A percentile compares a stretch with the other conserved stretches of the same genome.
Evolutionary conservation across 1,140 invertebrate species (phyloP).

Genomic region (Zaprionus camerounensis): DNA sequence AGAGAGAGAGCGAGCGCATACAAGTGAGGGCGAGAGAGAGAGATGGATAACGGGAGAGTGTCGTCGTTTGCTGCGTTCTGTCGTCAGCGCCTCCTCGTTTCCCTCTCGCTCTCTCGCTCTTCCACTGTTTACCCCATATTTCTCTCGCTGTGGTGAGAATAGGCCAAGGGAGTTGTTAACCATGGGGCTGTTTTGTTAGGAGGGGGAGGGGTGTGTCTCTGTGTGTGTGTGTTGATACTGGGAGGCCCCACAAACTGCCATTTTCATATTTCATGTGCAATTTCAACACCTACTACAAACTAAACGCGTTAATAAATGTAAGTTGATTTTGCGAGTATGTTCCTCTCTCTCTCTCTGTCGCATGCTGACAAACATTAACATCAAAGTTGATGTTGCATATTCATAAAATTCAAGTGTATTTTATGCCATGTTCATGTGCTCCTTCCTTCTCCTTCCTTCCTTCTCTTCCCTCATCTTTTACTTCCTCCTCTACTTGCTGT

Average conservation of each 20-base stretch:
- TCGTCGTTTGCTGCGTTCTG: slow-evolving; percentile 23
- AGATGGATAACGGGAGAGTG: neutral
- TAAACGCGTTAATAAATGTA: slow-evolving; percentile 66
- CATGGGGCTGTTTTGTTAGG: neutral
- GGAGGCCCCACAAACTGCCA: slow-evolving; percentile 51
- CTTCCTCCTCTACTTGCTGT: neutral
- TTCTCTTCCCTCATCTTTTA: neutral
- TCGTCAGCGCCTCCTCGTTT: slow-evolving; percentile 44
- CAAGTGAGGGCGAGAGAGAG: neutral
- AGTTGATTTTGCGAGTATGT: slow-evolving; percentile 24
- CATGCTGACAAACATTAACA: slow-evolving; percentile 61
- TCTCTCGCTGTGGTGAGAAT: slow-evolving; percentile 40
- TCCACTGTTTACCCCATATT: slow-evolving; percentile 1
- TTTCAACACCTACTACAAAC: slow-evolving; percentile 78
- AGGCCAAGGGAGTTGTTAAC: slow-evolving; percentile 44
- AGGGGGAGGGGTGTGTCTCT: neutral
- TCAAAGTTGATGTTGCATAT: slow-evolving; percentile 70
- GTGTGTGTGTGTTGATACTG: neutral
- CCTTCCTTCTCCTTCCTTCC: neutral
- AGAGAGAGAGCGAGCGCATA: neutral
- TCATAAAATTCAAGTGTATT: slow-evolving; percentile 62
- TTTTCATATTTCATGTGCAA: slow-evolving; percentile 80
- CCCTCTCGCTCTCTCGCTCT: slow-evolving; percentile 1
- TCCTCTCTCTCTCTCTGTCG: slow-evolving; percentile 19
- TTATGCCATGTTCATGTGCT: slow-evolving; percentile 21